These are phyloP conservation scores for Myotis brandtii DNA, from an alignment of 2,113 vertebrate species.

Conservation along the genomic window DNA sequence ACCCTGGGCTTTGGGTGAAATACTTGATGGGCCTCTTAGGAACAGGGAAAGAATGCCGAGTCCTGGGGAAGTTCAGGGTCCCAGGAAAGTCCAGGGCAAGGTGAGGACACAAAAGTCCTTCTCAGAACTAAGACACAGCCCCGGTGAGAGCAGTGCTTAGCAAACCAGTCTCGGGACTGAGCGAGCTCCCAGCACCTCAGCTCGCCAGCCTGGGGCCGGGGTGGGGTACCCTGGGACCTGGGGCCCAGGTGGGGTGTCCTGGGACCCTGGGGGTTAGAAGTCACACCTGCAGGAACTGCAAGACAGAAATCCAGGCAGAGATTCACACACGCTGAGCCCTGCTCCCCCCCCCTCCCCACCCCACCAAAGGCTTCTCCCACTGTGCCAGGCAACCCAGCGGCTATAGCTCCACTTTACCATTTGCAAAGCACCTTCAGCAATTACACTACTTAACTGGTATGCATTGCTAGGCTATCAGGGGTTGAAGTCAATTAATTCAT, in stretches of 20 bases:
- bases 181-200: too few species aligned
- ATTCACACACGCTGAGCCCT: background rate
- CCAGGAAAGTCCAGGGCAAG: background rate
- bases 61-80: background rate
- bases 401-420: background rate
- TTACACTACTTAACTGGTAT: background rate
- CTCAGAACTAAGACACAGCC: background rate
- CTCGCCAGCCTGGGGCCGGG: background rate
- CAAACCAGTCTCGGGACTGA: background rate
- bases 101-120: background rate
- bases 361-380: accelerated
- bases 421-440: background rate
- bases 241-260: background rate
- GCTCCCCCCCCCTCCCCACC: too few species aligned
- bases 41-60: background rate
- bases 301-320: background rate
- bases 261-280: background rate
- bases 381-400: background rate
- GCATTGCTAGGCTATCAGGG: background rate
- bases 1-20: background rate
- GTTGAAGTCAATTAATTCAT: background rate
- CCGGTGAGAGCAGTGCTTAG: background rate
- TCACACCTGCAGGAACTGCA: accelerated
- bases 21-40: background rate
- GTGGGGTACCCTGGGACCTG: too few species aligned